These are phyloP conservation scores for Dicerorhinus sumatrensis DNA, from an alignment of 2,113 vertebrate genomes.

Conservation along the genomic window DNA sequence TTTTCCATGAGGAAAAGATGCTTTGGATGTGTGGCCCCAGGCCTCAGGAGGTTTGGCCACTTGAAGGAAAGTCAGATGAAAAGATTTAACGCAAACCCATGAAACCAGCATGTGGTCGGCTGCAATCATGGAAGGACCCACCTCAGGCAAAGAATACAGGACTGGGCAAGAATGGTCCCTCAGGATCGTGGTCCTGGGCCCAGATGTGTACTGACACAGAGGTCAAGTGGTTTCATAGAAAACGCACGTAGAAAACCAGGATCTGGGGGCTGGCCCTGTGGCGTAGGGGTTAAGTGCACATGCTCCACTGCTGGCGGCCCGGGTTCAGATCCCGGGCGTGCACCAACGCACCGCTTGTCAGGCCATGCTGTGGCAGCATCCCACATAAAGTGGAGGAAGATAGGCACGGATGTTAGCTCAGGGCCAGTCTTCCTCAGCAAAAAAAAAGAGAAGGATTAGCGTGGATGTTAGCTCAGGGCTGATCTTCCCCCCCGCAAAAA, in stretches of 20 bases:
- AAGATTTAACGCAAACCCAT: neutral
- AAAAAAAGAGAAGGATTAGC: no score
- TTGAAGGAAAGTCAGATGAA: neutral
- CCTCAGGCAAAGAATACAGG: neutral
- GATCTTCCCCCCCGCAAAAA: no score
- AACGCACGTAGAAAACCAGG: neutral
- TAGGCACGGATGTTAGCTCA: no score
- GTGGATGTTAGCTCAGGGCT: no score
- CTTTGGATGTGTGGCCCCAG: neutral
- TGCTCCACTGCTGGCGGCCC: no score
- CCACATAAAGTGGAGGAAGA: no score
- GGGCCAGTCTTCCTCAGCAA: no score
- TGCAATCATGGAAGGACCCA: neutral
- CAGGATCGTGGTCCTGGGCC: accelerated
- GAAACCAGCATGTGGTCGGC: no score
- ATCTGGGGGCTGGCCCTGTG: neutral
- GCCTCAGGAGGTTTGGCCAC: neutral
- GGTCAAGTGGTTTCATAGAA: neutral
- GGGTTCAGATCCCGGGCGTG: no score
- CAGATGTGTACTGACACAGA: neutral
- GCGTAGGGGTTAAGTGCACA: no score
- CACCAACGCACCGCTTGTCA: no score
- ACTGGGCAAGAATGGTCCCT: neutral
- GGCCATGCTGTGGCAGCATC: no score
- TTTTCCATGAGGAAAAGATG: neutral